Evolutionary conservation across 2,888 invertebrate genomes (phyloP).

Genomic region (Cephus runcator): DNA sequence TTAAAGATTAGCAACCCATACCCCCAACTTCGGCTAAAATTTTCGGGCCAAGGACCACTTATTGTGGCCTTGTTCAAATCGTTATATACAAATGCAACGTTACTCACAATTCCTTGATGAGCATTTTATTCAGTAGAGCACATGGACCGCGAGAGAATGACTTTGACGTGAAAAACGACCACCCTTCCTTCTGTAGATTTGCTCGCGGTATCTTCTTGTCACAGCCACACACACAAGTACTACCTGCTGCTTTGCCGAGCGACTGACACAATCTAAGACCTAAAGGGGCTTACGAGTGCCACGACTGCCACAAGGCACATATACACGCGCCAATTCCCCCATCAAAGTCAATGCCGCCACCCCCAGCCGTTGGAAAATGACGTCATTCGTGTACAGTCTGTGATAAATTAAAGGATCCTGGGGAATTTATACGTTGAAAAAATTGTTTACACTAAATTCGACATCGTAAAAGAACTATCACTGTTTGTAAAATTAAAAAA

Average conservation of each 20-base stretch:
- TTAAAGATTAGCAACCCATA: conserved; percentile 47
- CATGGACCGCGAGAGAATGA: conserved; percentile 43
- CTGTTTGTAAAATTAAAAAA: background rate
- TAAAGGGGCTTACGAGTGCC: conserved; percentile 21
- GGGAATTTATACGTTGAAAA: background rate
- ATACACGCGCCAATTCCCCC: conserved; percentile 27
- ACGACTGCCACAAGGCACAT: conserved; percentile 31
- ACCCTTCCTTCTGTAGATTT: conserved; percentile 39
- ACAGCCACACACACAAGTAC: conserved; percentile 38
- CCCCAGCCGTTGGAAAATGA: conserved; percentile 25
- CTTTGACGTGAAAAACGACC: conserved; percentile 27
- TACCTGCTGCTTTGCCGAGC: conserved; percentile 28
- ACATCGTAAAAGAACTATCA: background rate
- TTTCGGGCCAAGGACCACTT: conserved; percentile 6
- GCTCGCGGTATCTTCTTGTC: conserved; percentile 40
- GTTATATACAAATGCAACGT: background rate
- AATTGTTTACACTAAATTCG: background rate
- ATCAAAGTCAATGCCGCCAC: conserved; percentile 3
- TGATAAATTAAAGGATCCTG: background rate
- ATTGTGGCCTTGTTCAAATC: background rate
- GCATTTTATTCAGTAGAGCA: conserved; percentile 57
- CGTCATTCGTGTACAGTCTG: conserved; percentile 33
- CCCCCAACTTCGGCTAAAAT: conserved; percentile 8
- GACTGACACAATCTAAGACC: conserved; percentile 38
- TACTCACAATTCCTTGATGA: conserved; percentile 64